These are phyloP conservation scores for Corythoichthys intestinalis DNA, from an alignment of 2,113 vertebrate species.

Conservation along the genomic window DNA sequence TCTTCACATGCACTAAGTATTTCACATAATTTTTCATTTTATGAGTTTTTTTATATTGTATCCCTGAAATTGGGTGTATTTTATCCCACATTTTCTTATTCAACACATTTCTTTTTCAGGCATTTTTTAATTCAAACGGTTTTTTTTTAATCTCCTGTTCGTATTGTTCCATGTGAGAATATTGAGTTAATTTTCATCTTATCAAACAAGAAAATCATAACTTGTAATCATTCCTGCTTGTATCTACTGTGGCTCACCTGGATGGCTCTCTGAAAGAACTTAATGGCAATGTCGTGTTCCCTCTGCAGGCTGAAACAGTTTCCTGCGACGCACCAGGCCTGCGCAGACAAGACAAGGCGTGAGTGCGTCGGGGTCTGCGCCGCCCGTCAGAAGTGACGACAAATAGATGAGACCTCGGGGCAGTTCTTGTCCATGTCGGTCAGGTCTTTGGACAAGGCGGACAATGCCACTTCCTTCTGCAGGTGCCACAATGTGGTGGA, in stretches of 20 bases:
- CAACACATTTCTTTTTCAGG: too few relatives aligned
- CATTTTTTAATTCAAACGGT: too few relatives aligned
- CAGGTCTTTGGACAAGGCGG: conserved; percentile 94
- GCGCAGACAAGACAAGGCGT: conserved; percentile 8
- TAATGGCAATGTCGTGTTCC: conserved; percentile 97
- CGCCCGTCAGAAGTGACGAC: neutral
- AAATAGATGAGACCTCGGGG: conserved; percentile 79
- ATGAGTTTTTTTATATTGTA: too few relatives aligned
- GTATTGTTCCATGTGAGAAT: too few relatives aligned
- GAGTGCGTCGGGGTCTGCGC: neutral
- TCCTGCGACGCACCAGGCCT: conserved; percentile 98
- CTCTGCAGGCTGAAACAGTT: conserved; percentile 98
- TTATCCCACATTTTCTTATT: too few relatives aligned
- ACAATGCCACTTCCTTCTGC: conserved; percentile 95
- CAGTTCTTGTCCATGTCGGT: conserved; percentile 99
- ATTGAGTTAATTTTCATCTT: too few relatives aligned
- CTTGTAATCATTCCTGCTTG: too few relatives aligned
- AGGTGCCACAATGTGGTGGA: conserved; percentile 97
- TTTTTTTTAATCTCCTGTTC: too few relatives aligned
- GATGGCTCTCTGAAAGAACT: conserved; percentile 98
- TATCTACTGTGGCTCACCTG: conserved; percentile 62
- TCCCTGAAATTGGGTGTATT: too few relatives aligned
- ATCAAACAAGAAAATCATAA: too few relatives aligned
- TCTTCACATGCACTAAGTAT: too few relatives aligned
- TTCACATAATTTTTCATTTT: too few relatives aligned